Conservation (phyloP, 2,797 vertebrate genomes). For the Rhyacichthys aspro region DNA sequence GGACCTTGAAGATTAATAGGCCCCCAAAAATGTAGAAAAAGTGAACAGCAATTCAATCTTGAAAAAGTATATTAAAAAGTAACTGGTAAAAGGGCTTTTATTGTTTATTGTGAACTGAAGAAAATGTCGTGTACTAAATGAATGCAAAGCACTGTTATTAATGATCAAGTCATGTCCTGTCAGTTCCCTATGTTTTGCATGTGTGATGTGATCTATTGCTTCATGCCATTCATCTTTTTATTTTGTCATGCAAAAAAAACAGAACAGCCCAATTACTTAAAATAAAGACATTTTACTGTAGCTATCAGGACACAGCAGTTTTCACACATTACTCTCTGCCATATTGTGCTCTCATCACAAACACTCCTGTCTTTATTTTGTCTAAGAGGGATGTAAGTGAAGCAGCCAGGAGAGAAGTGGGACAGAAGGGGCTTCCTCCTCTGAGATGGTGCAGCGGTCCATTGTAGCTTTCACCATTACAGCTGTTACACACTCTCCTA, state of each 20-base stretch:
- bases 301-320: conserved; percentile 51
- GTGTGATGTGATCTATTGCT: background rate
- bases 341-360: conserved; percentile 41
- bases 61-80: background rate
- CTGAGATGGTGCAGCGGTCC: conserved; percentile 29
- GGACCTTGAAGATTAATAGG: background rate
- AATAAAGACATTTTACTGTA: conserved; percentile 69
- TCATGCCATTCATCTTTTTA: background rate
- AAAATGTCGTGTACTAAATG: background rate
- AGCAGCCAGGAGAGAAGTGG: conserved; percentile 50
- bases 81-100: background rate
- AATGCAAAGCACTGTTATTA: background rate
- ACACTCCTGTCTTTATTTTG: conserved; percentile 21
- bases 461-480: conserved; percentile 33
- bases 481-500: conserved; percentile 36
- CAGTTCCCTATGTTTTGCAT: conserved; percentile 5
- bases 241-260: conserved; percentile 3
- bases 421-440: conserved; percentile 44
- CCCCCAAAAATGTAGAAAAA: background rate
- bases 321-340: conserved; percentile 42
- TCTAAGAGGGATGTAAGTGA: conserved; percentile 46
- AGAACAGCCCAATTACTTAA: conserved; percentile 44
- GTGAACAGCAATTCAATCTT: background rate
- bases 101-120: background rate
- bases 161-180: background rate